Evolutionary conservation across 2,888 invertebrate genomes (phyloP), one percentile per base, ranked within the genome.

Genomic region (Acanthopleura granulata): DNA sequence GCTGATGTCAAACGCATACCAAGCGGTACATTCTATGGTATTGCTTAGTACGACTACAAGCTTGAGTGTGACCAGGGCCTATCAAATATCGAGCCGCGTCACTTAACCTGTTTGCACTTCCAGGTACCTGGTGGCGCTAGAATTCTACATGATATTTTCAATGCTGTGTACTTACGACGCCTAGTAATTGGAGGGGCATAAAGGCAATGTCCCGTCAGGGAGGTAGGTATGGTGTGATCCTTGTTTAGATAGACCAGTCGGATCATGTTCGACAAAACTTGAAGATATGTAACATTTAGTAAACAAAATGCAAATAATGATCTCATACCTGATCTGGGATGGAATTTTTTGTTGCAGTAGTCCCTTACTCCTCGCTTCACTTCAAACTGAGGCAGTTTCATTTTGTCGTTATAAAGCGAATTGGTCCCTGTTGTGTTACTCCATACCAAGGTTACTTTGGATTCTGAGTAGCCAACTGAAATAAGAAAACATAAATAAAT

Each of bases 391-490:
- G 85, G 81, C n/a, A 83, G 74, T 3, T 74, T 76, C 49, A 84
- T 71, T 6, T 40, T 27, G 18, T 40, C 22, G 49, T 71, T 71
- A 71, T 71, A 71, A 16, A 49, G 49, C 6, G 30, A 16, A 69
- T n/a, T 18, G 9, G 1, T 30, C 18, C 27, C 80, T 11, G 81
- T 77, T n/a, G 50, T 30, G 51, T 82, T 80, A 66, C 82, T 79
- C 86, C 86, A 86, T 6, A 76, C 75, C 15, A 86, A 73, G 16
- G 77, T 66, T 30, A 86, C 69, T 50, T 84, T 83, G 51, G 81
- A 76, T 30, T 80, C 79, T 70, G 98, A 98, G 95, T 98, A 98
- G 79, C 98, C 98, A 91, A 99, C 98, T 92, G 88, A 75, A 77
- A 79, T 49, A 30, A 79, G 29, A 73, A 49, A 75, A 12, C 25